Percentiles rank a stretch among this genome's conserved stretches.
Conservation (phyloP, 2,797 vertebrate species). For the Stomatorhinus walkeri region DNA sequence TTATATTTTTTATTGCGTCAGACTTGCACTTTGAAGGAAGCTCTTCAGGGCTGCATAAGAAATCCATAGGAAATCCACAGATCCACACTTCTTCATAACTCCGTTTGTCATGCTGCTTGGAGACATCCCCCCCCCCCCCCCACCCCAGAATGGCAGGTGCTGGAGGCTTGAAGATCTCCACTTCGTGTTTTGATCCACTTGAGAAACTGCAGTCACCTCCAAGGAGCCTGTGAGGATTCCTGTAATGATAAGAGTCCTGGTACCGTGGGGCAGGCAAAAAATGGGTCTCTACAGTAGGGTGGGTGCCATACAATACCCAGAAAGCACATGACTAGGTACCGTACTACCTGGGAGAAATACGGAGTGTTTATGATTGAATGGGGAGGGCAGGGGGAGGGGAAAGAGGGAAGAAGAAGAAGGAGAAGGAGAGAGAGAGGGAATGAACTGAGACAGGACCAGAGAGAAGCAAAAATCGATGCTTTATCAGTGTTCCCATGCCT, state of each 20-base stretch:
- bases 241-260: neutral
- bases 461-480: constrained; percentile 26
- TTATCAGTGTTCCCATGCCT: constrained; percentile 38
- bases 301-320: neutral
- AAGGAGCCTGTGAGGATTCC: neutral
- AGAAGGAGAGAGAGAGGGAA: neutral
- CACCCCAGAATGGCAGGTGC: neutral
- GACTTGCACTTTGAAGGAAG: neutral
- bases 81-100: neutral
- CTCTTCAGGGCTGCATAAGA: neutral
- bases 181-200: neutral
- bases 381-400: neutral
- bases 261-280: neutral
- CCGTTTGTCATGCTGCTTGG: neutral
- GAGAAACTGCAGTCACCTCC: neutral
- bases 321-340: neutral
- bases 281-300: neutral
- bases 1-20: neutral
- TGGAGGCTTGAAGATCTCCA: neutral
- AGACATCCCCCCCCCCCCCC: neutral
- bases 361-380: neutral
- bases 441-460: too few species aligned
- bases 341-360: neutral
- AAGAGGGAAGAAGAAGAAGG: neutral
- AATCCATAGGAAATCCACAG: neutral